Base-by-base conservation (phyloP, 2,888 invertebrate genomes). In the Uropetala carovei region DNA sequence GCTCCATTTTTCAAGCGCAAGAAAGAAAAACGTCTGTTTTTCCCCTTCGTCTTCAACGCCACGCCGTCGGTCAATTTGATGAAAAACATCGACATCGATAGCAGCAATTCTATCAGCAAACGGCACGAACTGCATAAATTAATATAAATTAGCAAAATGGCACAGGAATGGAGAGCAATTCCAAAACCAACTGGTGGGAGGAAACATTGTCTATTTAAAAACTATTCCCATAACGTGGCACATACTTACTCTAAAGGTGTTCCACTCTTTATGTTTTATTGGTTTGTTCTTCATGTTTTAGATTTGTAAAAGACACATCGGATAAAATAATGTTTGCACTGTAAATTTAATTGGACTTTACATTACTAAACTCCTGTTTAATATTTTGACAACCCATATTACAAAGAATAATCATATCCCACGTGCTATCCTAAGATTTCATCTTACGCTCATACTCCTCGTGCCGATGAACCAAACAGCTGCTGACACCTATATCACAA, bases 1-100 rank as follows among this genome's bases (percentile, higher is more conserved):
- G 94, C 97, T 97, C 99, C 99, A 99, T 96, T 99, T 99, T 93
- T 97, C 96, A 43, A 99, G 95, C 0, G 98, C 96, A 94, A 98
- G 96, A 94, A 97, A 96, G 94, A 99, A 99, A 94, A 97, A 97
- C 0, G 98, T 98, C 22, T 95, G 94, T 94, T 97, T 97, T 92
- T 97, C 97, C 93, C 97, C 97, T 11, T 97, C 97, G 56, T 94
- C 94, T 14, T 96, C 96, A 92, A 96, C 96, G 94, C 97, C 97
- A 94, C 98, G 97, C 93, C 96, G 96, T 95, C 98, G 98, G 58
- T 97, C 96, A 91, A 99, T 97, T 94, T 97, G 97, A 94, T 98
- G 98, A 75, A 98, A 97, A 2, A 99, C 97, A 95, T 98, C 97
- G 82, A 99, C 96, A 94, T 98, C 98, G 92, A 99, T 97, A 93